Percentiles rank a stretch among this genome's conserved stretches.
phyloP scores from a whole-genome alignment of 2,797 vertebrate species.

The Darevskia nairensis region DNA sequence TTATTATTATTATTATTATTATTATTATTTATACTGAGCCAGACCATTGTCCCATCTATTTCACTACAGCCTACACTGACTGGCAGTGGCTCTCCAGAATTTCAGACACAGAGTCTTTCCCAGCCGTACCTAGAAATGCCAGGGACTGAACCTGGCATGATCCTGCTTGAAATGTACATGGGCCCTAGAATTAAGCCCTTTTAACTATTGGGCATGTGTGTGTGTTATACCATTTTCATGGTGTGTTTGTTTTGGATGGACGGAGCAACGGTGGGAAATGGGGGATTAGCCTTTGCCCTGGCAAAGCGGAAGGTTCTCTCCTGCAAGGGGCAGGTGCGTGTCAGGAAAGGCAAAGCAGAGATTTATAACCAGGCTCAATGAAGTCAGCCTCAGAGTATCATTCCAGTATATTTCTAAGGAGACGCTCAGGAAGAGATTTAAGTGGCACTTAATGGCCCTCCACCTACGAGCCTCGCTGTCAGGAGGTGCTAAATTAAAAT shows the following conservation, averaged over 20 bases:
- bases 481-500: conserved; percentile 76
- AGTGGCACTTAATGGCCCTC: conserved; percentile 75
- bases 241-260: not conserved
- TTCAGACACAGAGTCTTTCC: no score
- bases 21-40: no score
- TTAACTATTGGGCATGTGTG: not conserved
- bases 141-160: no score
- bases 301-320: not conserved
- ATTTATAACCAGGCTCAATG: conserved; percentile 64
- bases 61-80: no score
- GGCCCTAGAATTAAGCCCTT: not conserved
- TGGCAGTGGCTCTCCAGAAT: no score
- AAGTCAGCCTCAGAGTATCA: conserved; percentile 62
- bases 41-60: no score
- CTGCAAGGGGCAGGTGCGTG: not conserved
- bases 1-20: no score
- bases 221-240: not conserved
- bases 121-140: no score
- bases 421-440: conserved; percentile 75
- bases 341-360: conserved; percentile 65
- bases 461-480: conserved; percentile 67
- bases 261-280: not conserved
- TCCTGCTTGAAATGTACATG: no score
- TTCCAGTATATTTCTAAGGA: conserved; percentile 71
- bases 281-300: not conserved